Percentiles rank a stretch among this genome's conserved stretches.
Evolutionary conservation across 2,113 vertebrate genomes (phyloP).

Genomic region (Thunnus thynnus): DNA sequence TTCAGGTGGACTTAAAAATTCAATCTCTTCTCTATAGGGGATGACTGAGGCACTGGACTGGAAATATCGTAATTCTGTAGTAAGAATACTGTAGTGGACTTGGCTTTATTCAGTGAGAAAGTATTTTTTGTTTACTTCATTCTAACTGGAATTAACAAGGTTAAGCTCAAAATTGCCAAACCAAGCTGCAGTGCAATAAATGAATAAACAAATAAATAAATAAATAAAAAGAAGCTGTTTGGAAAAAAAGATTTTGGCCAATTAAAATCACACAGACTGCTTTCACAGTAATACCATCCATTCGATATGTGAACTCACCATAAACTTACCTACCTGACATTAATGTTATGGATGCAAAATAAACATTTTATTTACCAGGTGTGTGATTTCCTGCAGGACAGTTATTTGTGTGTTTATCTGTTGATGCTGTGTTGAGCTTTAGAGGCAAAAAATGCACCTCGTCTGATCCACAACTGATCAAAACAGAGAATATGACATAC

Average conservation of each 20-base stretch:
- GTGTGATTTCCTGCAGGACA: constrained; percentile 28
- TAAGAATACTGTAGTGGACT: background rate
- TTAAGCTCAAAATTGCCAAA: constrained; percentile 1
- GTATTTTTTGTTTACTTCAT: constrained; percentile 16
- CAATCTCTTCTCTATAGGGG: too few relatives aligned
- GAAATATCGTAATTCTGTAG: background rate
- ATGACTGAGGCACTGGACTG: background rate
- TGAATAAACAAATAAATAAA: background rate
- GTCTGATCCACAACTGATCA: constrained; percentile 67
- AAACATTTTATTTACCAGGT: constrained; percentile 32
- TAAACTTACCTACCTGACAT: constrained; percentile 6
- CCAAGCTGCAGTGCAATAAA: background rate
- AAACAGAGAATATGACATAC: constrained; percentile 58
- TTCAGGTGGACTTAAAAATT: too few relatives aligned
- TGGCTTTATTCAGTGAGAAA: background rate
- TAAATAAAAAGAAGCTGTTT: background rate
- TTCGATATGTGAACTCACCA: constrained; percentile 4
- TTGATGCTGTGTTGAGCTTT: constrained; percentile 42
- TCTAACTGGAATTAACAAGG: constrained; percentile 25
- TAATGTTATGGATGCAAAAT: background rate
- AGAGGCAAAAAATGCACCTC: constrained; percentile 19
- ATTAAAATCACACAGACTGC: constrained; percentile 19
- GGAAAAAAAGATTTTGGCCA: constrained; percentile 23
- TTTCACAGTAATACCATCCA: background rate
- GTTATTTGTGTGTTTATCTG: constrained; percentile 54